phyloP scores from a whole-genome alignment of 2,113 vertebrate species.

The Genyomyrus donnyi region DNA sequence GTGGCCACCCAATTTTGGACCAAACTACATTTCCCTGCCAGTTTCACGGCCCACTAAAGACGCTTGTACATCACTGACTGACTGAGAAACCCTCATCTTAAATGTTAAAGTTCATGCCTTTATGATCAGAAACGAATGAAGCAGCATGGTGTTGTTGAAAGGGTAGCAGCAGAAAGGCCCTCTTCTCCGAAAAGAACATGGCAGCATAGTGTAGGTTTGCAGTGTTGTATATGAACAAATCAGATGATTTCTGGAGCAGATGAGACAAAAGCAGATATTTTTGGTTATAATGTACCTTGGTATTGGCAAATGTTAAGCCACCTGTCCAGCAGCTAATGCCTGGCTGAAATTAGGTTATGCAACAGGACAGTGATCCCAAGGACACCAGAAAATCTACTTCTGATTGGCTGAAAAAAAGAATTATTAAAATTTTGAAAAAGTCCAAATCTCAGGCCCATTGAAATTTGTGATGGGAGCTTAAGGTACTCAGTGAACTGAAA shows the following conservation, averaged over 20 bases:
- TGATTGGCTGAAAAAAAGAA: neutral
- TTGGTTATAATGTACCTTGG: neutral
- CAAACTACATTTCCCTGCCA: neutral
- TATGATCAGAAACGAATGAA: neutral
- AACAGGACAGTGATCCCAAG: neutral
- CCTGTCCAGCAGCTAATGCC: neutral
- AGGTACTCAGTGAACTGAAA: neutral
- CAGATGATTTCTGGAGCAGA: neutral
- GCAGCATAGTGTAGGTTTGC: neutral
- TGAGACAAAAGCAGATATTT: neutral
- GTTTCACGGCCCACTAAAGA: neutral
- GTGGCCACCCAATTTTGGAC: neutral
- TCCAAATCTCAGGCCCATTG: neutral
- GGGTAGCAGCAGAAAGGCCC: neutral
- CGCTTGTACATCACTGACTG: neutral
- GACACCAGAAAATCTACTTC: neutral
- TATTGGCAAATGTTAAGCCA: neutral
- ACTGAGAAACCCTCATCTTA: neutral
- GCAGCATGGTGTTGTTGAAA: neutral
- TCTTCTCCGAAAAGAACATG: neutral
- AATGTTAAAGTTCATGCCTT: neutral
- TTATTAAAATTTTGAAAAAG: neutral
- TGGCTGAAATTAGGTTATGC: neutral
- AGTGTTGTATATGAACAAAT: neutral
- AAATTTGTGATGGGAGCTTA: neutral